Conservation (phyloP, 2,113 vertebrate genomes). For the Hassar affinis region DNA sequence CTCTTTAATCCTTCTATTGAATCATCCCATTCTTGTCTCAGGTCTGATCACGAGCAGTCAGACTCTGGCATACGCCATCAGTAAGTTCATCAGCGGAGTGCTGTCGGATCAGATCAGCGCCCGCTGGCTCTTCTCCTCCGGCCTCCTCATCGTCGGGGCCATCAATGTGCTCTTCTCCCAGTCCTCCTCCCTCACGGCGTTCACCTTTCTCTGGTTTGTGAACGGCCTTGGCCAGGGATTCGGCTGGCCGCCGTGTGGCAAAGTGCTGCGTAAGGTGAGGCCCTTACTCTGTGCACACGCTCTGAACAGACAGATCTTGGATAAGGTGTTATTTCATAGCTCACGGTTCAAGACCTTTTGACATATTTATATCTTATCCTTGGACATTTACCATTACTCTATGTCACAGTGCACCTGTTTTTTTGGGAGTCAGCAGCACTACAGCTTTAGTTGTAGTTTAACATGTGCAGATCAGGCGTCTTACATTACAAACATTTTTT, state of each 20-base stretch:
- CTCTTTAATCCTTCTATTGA: background rate
- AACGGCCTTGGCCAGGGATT: constrained; percentile 95
- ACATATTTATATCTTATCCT: background rate
- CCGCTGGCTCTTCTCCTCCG: constrained; percentile 91
- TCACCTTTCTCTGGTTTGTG: constrained; percentile 90
- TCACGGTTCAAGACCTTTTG: background rate
- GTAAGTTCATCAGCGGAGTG: constrained; percentile 95
- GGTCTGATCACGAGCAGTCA: constrained; percentile 96
- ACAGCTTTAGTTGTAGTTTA: background rate
- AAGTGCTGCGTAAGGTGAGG: constrained; percentile 87
- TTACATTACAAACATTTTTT: background rate
- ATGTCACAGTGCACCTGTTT: constrained; percentile 41
- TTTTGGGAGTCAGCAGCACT: constrained; percentile 16
- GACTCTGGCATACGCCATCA: constrained; percentile 92
- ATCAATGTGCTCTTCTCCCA: constrained; percentile 89
- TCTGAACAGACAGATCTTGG: background rate
- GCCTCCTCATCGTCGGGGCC: constrained; percentile 87
- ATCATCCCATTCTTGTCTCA: constrained; percentile 51
- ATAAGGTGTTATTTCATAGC: background rate
- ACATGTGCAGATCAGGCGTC: background rate
- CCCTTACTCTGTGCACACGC: background rate
- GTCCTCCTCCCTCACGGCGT: constrained; percentile 81
- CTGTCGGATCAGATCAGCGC: constrained; percentile 91
- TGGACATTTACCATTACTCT: constrained; percentile 21
- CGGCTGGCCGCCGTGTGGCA: constrained; percentile 95